Conservation (phyloP, 2,113 vertebrate genomes). For the Strix uralensis region DNA sequence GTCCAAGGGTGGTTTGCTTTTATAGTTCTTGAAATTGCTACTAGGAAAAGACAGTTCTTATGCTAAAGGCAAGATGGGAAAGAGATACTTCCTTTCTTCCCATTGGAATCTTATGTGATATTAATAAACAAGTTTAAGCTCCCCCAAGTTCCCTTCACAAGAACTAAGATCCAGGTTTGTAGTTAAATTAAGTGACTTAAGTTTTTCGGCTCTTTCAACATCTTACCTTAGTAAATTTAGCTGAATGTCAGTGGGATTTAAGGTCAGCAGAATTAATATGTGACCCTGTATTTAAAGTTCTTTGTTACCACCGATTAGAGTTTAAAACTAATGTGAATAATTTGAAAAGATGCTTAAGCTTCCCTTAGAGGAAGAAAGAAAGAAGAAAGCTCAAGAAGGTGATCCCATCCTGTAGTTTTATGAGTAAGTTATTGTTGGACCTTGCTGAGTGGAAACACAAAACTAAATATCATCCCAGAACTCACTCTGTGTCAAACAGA, state of each 20-base stretch:
- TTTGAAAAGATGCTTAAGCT: neutral
- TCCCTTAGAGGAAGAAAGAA: neutral
- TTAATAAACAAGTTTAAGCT: neutral
- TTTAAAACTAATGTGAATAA: neutral
- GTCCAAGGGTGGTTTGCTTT: no score
- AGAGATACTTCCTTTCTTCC: neutral
- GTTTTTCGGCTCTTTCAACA: neutral
- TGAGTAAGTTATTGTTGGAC: neutral
- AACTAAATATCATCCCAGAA: neutral
- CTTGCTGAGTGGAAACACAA: neutral
- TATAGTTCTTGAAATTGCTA: neutral
- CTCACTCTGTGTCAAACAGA: neutral
- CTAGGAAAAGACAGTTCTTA: neutral
- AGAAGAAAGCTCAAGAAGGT: neutral
- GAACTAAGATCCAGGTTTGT: neutral
- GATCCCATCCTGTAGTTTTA: neutral
- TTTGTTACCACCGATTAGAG: neutral
- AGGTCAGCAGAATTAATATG: neutral
- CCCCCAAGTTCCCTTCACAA: neutral
- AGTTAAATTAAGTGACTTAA: neutral
- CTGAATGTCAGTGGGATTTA: neutral
- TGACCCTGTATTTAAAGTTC: neutral
- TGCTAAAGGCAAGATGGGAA: neutral
- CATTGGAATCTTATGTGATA: neutral
- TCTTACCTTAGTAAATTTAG: neutral